A percentile compares a stretch with the other conserved stretches of the same genome.
Evolutionary conservation across 2,888 invertebrate genomes (phyloP).

Genomic region (Coleophora deauratella): DNA sequence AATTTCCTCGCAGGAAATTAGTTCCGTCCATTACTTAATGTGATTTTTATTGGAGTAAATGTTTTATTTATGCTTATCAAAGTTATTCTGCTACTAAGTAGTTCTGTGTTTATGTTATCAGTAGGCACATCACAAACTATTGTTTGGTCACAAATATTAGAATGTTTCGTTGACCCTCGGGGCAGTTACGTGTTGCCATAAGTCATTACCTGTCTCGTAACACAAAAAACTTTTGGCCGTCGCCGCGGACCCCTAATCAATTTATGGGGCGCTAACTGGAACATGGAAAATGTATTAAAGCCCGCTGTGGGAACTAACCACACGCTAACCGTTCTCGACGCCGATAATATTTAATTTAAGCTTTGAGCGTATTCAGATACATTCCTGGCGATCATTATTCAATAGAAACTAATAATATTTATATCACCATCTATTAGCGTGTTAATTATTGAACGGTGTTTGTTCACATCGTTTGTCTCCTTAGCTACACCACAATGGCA

Average conservation of each 20-base stretch:
- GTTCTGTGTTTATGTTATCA: neutral
- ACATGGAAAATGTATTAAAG: conserved; percentile 73
- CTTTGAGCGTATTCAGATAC: conserved; percentile 2
- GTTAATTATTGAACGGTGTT: too few relatives aligned
- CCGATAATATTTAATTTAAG: conserved; percentile 32
- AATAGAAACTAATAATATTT: too few relatives aligned
- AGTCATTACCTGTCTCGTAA: conserved; percentile 47
- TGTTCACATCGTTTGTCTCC: neutral
- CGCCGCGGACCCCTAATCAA: conserved; percentile 68
- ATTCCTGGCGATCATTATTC: too few relatives aligned
- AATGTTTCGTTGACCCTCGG: conserved; percentile 23
- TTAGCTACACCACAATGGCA: conserved; percentile 45
- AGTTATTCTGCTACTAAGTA: too few relatives aligned
- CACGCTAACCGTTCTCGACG: conserved; percentile 44
- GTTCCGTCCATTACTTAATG: conserved; percentile 30
- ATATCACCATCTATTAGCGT: too few relatives aligned
- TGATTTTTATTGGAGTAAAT: too few relatives aligned
- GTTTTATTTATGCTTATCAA: too few relatives aligned
- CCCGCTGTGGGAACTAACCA: conserved; percentile 57
- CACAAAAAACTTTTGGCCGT: conserved; percentile 61
- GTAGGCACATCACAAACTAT: conserved; percentile 20
- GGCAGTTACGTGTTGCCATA: conserved; percentile 16
- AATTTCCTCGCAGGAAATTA: conserved; percentile 68
- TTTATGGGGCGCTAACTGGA: conserved; percentile 73
- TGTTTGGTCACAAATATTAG: conserved; percentile 21